These are phyloP conservation scores for Cephus sareptanus DNA, from an alignment of 2,888 invertebrate species.

Conservation along the genomic window DNA sequence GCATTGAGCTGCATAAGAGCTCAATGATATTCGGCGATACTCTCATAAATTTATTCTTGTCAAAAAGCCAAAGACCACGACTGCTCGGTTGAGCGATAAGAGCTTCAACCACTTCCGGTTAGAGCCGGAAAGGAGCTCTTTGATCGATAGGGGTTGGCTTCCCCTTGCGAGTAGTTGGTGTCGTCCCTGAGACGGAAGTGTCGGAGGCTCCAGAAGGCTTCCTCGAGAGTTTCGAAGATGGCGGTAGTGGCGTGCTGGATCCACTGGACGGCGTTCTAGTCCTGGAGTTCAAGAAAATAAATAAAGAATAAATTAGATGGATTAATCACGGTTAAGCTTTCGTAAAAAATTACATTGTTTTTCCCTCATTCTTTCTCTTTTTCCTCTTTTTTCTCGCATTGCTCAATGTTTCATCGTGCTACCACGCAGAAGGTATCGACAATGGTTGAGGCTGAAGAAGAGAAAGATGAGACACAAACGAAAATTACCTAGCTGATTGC, in stretches of 20 bases:
- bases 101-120: conserved; percentile 18
- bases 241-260: conserved; percentile 77
- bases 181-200: conserved; percentile 69
- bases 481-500: conserved; percentile 59
- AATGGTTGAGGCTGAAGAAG: neutral
- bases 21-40: neutral
- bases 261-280: conserved; percentile 80
- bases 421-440: neutral
- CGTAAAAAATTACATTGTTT: neutral
- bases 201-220: conserved; percentile 79
- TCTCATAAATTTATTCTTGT: neutral
- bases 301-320: conserved; percentile 28
- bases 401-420: no score
- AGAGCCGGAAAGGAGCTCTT: conserved; percentile 64
- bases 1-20: neutral
- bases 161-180: conserved; percentile 65
- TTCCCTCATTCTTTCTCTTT: neutral
- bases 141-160: conserved; percentile 64
- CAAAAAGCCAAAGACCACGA: neutral
- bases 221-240: conserved; percentile 73
- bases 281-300: conserved; percentile 63
- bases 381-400: neutral
- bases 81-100: neutral
- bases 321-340: conserved; percentile 23
- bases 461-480: neutral